phyloP scores from a whole-genome alignment of 2,113 vertebrate species.

The Haplochromis vanheusdeni region DNA sequence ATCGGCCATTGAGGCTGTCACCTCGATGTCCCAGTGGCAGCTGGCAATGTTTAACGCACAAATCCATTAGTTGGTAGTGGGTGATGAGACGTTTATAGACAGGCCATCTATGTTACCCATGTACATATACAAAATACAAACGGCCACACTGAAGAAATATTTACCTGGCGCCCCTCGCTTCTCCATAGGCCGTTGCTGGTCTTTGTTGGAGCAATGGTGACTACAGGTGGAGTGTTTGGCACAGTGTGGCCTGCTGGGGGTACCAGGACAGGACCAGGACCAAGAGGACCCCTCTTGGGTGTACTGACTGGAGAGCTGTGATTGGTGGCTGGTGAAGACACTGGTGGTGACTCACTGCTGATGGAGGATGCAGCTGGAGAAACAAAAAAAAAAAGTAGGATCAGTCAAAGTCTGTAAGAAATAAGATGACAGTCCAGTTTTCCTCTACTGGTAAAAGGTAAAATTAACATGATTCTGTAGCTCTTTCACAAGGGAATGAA shows the following conservation, averaged over 20 bases:
- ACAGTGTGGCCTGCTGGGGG: conserved; percentile 87
- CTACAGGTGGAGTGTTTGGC: conserved; percentile 94
- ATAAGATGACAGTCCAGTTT: background rate
- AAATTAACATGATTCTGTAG: background rate
- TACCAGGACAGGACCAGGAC: conserved; percentile 90
- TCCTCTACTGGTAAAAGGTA: background rate
- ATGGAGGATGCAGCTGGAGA: conserved; percentile 84
- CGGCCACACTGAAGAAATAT: background rate
- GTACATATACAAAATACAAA: conserved; percentile 52
- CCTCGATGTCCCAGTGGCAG: conserved; percentile 49
- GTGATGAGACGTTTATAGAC: background rate
- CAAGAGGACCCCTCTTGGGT: conserved; percentile 91
- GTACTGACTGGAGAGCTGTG: conserved; percentile 97
- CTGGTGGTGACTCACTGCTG: conserved; percentile 95
- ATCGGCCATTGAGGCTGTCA: conserved; percentile 53
- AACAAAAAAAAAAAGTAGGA: background rate
- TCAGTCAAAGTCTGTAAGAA: background rate
- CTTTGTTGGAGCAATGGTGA: conserved; percentile 98
- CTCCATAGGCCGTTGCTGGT: conserved; percentile 96
- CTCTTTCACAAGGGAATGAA: background rate
- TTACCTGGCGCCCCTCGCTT: conserved; percentile 90
- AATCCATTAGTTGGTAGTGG: background rate
- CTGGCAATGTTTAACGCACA: conserved; percentile 56
- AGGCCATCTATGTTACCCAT: conserved; percentile 26
- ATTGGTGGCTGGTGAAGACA: conserved; percentile 96